phyloP scores from a whole-genome alignment of 2,888 invertebrate species.

The Conchocele bisecta region DNA sequence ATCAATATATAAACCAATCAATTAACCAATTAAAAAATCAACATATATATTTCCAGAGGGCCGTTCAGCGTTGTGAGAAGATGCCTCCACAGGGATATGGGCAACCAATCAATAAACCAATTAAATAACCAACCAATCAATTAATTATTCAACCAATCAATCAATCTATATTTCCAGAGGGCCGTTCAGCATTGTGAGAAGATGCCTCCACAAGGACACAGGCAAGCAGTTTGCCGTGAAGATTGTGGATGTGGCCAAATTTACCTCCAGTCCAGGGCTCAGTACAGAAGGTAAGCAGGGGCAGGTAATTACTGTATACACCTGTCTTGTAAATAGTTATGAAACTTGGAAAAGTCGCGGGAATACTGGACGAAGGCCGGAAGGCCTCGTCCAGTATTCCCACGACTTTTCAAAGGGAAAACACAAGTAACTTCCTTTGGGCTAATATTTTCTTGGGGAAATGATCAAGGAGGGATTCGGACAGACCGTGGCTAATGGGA shows the following conservation, averaged over 20 bases:
- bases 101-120: conserved; percentile 89
- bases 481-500: no score
- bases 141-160: neutral
- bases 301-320: neutral
- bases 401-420: no score
- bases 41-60: conserved; percentile 85
- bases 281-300: conserved; percentile 93
- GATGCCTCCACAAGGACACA: conserved; percentile 97
- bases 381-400: no score
- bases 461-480: no score
- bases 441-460: no score
- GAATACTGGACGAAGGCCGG: no score
- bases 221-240: conserved; percentile 98
- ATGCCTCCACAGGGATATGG: conserved; percentile 96
- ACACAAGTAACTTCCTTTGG: no score
- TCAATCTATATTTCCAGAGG: conserved; percentile 85
- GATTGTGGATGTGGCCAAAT: conserved; percentile 98
- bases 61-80: conserved; percentile 98
- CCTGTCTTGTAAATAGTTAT: neutral
- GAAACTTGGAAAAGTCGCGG: no score
- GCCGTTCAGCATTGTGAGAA: conserved; percentile 97
- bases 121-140: neutral
- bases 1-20: no score
- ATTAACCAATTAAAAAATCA: no score
- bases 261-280: conserved; percentile 97